Percentiles rank a stretch among this genome's conserved stretches.
Evolutionary conservation across 1,140 invertebrate species (phyloP).

Genomic region (Ips nitidus): DNA sequence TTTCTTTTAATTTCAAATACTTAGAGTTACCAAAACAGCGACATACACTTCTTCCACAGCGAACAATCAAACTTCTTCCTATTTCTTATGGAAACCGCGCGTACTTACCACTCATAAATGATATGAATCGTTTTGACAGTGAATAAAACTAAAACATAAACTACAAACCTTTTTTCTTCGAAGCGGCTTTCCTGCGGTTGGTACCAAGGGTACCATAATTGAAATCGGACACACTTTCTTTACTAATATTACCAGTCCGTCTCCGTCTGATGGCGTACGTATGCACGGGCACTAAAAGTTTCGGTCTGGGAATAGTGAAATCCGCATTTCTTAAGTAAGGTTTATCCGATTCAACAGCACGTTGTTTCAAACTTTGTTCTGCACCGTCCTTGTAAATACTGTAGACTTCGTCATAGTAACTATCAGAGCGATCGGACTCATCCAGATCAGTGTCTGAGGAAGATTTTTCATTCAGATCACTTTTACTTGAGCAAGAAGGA

Average conservation of each 20-base stretch:
- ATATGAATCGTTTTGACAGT: no score
- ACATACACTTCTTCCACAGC: no score
- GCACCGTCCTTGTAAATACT: slow-evolving; percentile 52
- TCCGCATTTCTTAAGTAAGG: slow-evolving; percentile 52
- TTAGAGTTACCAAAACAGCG: no score
- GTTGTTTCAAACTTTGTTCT: slow-evolving; percentile 23
- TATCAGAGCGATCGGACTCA: not conserved
- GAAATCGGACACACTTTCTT: slow-evolving; percentile 23
- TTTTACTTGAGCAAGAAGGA: slow-evolving; percentile 33
- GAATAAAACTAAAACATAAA: no score
- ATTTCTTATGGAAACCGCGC: no score
- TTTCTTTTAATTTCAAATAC: no score
- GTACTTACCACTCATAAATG: no score
- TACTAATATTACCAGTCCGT: slow-evolving; percentile 69
- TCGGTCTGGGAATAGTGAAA: slow-evolving; percentile 79
- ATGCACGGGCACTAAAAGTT: slow-evolving; percentile 83
- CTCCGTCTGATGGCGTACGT: slow-evolving; percentile 77
- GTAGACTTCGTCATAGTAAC: slow-evolving; percentile 32
- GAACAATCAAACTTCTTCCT: no score
- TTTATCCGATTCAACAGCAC: slow-evolving; percentile 37
- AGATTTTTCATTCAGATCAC: slow-evolving; percentile 45
- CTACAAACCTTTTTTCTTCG: not conserved
- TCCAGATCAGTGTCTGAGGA: no score
- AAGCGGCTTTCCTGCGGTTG: not conserved
- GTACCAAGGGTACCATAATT: slow-evolving; percentile 1